Base-by-base conservation (phyloP, 1,140 invertebrate species). In the Zophobas atratus region DNA sequence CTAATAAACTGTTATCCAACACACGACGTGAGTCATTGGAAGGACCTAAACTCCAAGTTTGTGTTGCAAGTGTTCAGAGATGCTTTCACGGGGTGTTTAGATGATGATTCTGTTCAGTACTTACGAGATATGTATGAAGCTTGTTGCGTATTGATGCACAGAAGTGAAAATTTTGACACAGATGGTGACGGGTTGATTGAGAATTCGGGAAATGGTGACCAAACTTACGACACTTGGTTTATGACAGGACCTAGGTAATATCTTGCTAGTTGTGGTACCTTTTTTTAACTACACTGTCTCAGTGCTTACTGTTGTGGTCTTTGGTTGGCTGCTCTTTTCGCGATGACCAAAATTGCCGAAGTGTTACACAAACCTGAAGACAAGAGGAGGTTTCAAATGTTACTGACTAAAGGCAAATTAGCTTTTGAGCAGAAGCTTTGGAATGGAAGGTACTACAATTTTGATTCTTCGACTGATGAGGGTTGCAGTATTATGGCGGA, bases 1-100 rank as follows among this genome's bases (percentile, higher is more conserved):
- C 85, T 92, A 72, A 92, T 97, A 77, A 98, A 99, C 88, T 91
- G 93, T 33, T 99, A 99, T 89, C 92, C 93, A 48, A 93, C 97
- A 77, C 96, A 98, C 85, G 94, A 98, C 86, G 96, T 98, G 2
- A 93, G 93, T 70, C 90, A 95, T 78, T 98, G 96, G 97, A 93
- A 94, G 82, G 97, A 99, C 90, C 89, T 99, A 41, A 97, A 97
- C 89, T 89, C 95, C 0, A 98, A 98, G 89, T 98, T 97, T 88
- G 93, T 99, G 34, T 88, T 99, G 51, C 95, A 95, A 88, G 94
- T 94, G 79, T 96, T 92, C 80, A 88, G 93, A 77, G 93, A 97
- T 88, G 95, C 79, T 6, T 75, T 41, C 8, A 38, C 46, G 35
- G 82, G 84, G 78, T 82, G 84, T 8, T 41, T 67, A 32, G 39